These are phyloP conservation scores for Ptychodera flava DNA, from an alignment of 35 echinoderm and acorn worm species.

Conservation along the genomic window DNA sequence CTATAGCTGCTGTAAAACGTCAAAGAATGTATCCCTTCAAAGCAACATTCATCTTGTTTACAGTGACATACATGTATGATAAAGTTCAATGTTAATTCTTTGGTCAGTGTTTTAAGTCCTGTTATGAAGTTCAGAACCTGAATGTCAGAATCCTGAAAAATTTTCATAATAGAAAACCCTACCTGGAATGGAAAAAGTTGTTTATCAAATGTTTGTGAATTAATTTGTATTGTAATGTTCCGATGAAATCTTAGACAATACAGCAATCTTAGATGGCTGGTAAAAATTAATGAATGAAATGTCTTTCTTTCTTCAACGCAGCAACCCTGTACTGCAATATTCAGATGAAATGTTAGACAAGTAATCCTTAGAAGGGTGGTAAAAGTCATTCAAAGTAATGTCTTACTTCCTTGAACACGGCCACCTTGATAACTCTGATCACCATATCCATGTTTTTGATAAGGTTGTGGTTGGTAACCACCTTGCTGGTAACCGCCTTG, in stretches of 20 bases:
- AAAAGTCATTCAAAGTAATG: not conserved
- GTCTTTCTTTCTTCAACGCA: not conserved
- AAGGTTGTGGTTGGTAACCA: not conserved
- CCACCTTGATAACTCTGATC: not conserved
- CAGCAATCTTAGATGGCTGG: not conserved
- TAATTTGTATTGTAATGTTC: not conserved
- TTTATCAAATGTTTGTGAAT: too few species aligned
- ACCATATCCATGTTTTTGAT: not conserved
- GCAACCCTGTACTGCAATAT: not conserved
- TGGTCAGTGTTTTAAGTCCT: too few species aligned
- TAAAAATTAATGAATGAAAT: not conserved
- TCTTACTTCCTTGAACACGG: not conserved
- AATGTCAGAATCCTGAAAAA: too few species aligned
- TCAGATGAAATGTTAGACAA: not conserved
- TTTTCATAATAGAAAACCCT: too few species aligned
- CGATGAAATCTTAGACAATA: not conserved
- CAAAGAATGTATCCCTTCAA: too few species aligned
- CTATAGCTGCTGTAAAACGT: not conserved
- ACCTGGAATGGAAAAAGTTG: too few species aligned
- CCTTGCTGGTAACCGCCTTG: not conserved
- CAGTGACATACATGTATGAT: not conserved
- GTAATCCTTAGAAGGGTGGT: not conserved
- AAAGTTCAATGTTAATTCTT: too few species aligned
- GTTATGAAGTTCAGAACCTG: too few species aligned
- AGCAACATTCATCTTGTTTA: not conserved